Conservation (phyloP, 2,113 vertebrate species). For the Lathamus discolor region DNA sequence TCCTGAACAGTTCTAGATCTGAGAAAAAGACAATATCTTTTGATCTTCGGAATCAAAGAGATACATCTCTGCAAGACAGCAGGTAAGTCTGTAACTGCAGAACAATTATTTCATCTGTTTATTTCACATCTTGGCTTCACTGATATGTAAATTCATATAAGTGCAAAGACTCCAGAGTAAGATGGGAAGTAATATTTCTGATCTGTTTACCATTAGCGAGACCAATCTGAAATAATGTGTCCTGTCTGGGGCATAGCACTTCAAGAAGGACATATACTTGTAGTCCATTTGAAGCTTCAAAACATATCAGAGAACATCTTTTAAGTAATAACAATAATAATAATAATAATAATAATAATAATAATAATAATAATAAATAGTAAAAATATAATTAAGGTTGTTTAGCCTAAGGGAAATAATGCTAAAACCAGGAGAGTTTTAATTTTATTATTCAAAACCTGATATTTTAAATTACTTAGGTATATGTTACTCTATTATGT, state of each 20-base stretch:
- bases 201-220: background rate
- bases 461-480: background rate
- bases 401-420: background rate
- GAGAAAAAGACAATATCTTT: conserved; percentile 24
- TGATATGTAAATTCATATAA: background rate
- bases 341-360: background rate
- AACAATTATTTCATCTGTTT: conserved; percentile 1
- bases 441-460: background rate
- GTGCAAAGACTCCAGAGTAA: background rate
- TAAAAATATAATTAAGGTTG: background rate
- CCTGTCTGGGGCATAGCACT: background rate
- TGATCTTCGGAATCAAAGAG: conserved; percentile 18
- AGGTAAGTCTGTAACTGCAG: background rate
- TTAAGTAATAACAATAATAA: background rate
- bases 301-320: background rate
- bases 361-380: background rate
- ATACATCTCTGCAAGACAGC: background rate
- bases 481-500: background rate
- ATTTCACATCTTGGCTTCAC: background rate
- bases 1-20: conserved; percentile 22
- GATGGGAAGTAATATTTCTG: background rate
- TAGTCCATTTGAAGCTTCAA: background rate
- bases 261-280: background rate
- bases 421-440: background rate
- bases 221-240: background rate